Evolutionary conservation across 2,888 invertebrate species (phyloP), one percentile per base, ranked within the genome.

Genomic region (Epirrhoe tristata): DNA sequence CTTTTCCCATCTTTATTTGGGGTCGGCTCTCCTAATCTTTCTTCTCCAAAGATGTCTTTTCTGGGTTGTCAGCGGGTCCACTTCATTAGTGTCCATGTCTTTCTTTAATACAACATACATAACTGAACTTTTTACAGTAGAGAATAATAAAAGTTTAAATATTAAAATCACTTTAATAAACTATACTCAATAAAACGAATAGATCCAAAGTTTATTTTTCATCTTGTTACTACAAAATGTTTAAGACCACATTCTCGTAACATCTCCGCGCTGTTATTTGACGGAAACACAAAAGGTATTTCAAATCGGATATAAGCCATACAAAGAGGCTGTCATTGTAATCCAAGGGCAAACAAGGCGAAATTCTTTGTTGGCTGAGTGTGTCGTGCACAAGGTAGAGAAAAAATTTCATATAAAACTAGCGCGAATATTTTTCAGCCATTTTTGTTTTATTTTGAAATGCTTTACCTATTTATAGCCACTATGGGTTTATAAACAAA

Each of bases 241-340:
- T 52, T 46, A 14, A 46, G 54, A 16, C 24, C 48, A 65, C 66
- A 65, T 54, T 69, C 56, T 43, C 51, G 48, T 53, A 52, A 60
- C 58, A 67, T 71, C 50, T 56, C 59, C 55, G 31, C 48, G 48
- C 16, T 36, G 24, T 31, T 48, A 58, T 64, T 59, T 56, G 24
- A 48, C 48, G 68, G 61, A 67, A 70, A 71, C 51, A 69, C 66
- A 68, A 68, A 74, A 67, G 72, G 60, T 70, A 69, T 72, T 70
- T 72, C 73, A 71, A 67, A 71, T 75, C 74, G 76, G 66, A 69
- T 63, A 71, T 75, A 75, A 78, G 78, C 74, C 68, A 71, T 69
- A 77, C 77, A 79, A 81, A 80, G 76, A 76, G 76, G 67, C 75
- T 77, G 81, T 77, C 80, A 79, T 14, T 74, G 72, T 81, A 81